These are phyloP conservation scores for Spermophilus dauricus DNA, from an alignment of 2,113 vertebrate species.

Conservation along the genomic window DNA sequence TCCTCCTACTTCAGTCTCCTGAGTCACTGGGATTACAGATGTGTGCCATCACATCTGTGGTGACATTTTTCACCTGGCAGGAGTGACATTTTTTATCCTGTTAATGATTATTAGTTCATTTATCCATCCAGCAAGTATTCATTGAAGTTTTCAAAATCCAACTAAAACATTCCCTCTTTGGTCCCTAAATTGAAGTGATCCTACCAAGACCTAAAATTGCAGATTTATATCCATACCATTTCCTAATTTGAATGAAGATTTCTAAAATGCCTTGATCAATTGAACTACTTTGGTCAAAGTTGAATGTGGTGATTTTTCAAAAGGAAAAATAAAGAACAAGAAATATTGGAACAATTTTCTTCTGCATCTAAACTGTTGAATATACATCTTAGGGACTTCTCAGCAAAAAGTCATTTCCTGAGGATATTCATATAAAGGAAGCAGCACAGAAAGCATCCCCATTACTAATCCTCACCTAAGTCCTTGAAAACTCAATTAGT, in stretches of 20 bases:
- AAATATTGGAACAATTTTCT: background rate
- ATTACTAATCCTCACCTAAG: slow-evolving; percentile 54
- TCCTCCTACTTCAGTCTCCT: no score
- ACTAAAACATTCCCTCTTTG: background rate
- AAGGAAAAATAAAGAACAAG: background rate
- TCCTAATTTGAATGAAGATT: background rate
- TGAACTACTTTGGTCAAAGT: slow-evolving; percentile 1
- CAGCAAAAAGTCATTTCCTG: background rate
- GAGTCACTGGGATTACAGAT: no score
- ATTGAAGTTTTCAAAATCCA: background rate
- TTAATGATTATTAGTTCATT: background rate
- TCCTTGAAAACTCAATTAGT: slow-evolving; percentile 77
- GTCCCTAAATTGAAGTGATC: background rate
- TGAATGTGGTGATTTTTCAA: slow-evolving; percentile 44
- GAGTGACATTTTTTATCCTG: background rate
- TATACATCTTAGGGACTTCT: background rate
- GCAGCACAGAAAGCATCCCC: background rate
- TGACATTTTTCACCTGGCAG: background rate
- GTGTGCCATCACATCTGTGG: background rate
- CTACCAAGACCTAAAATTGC: background rate
- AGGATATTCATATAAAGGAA: background rate
- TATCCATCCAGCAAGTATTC: background rate
- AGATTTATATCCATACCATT: background rate
- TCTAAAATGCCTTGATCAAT: slow-evolving; percentile 16
- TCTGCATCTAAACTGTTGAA: background rate